phyloP scores from a whole-genome alignment of 2,888 invertebrate genomes.

The Drosophila bunnanda region DNA sequence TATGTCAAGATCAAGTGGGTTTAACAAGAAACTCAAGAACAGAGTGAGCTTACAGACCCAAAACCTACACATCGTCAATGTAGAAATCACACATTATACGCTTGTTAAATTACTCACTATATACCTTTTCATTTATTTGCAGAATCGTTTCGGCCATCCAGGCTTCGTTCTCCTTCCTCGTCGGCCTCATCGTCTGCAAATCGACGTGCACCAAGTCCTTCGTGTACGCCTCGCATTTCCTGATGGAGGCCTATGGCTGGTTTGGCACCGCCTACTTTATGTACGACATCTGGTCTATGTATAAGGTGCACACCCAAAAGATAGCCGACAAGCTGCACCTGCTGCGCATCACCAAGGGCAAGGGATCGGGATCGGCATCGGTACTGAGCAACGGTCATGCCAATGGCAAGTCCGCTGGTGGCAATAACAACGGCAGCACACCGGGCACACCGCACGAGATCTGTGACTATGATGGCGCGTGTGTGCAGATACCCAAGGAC shows the following conservation, averaged over 20 bases:
- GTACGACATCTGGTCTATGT: slow-evolving; percentile 93
- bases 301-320: slow-evolving; percentile 87
- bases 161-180: slow-evolving; percentile 88
- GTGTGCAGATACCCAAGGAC: slow-evolving; percentile 81
- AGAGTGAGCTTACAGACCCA: background rate
- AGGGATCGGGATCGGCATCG: slow-evolving; percentile 31
- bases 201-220: slow-evolving; percentile 90
- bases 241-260: slow-evolving; percentile 92
- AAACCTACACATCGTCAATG: background rate
- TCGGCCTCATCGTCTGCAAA: slow-evolving; percentile 88
- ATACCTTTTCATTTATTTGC: slow-evolving; percentile 31
- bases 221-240: slow-evolving; percentile 88
- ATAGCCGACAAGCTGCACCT: slow-evolving; percentile 83
- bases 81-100: background rate
- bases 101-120: background rate
- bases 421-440: slow-evolving; percentile 66
- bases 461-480: slow-evolving; percentile 82
- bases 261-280: slow-evolving; percentile 92
- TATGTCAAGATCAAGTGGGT: slow-evolving; percentile 22
- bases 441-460: slow-evolving; percentile 77
- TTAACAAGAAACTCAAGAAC: slow-evolving; percentile 11
- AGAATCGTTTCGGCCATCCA: slow-evolving; percentile 91
- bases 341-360: slow-evolving; percentile 72
- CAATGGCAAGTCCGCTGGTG: slow-evolving; percentile 9
- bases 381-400: slow-evolving; percentile 53